Base-by-base conservation (phyloP, 2,797 vertebrate genomes). In the Enteromius mattozi region DNA sequence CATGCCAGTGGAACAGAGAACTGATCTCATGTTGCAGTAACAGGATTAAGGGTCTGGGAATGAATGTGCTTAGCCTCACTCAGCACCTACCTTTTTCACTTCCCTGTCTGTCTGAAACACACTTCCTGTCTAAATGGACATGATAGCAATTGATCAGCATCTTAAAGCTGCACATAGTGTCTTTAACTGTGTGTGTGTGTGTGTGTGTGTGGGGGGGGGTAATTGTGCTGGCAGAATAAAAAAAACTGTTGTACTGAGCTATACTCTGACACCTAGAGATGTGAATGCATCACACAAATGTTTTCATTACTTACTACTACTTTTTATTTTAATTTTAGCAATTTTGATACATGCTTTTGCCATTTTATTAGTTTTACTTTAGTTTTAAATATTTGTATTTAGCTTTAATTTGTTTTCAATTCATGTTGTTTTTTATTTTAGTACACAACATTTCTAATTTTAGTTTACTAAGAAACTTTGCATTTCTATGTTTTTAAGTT, bases 31-130 rank as follows among this genome's bases (percentile, higher is more conserved):
- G 49, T 72, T 35, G 54, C 42, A 12, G 9, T 84, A 83, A 86
- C 74, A 42, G 42, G 45, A 74, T 78, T 82, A 42, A n/a, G 45
- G n/a, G 37, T 33, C 42, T 63, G n/a, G 14, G 56, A 66, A n/a
- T 72, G 24, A 84, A 69, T 83, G 56, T 1, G 40, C 80, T 56
- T n/a, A 19, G n/a, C 16, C 40, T 4, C 49, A 12, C 4, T 86
- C 72, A 74, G 81, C 59, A 47, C 30, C 56, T 63, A 56, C n/a
- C 37, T 0, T n/a, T 83, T 35, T 83, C 70, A 84, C 84, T 88
- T 86, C 66, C 56, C 56, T 81, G 81, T 71, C 80, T 72, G 19
- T 10, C 68, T 35, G 13, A 81, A 17, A 75, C 16, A 3, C 21
- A 69, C 51, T 76, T 82, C 75, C 76, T 78, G 9, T 83, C 24